Conservation (phyloP, 2,888 invertebrate species). For the Synanthedon andrenaeformis region DNA sequence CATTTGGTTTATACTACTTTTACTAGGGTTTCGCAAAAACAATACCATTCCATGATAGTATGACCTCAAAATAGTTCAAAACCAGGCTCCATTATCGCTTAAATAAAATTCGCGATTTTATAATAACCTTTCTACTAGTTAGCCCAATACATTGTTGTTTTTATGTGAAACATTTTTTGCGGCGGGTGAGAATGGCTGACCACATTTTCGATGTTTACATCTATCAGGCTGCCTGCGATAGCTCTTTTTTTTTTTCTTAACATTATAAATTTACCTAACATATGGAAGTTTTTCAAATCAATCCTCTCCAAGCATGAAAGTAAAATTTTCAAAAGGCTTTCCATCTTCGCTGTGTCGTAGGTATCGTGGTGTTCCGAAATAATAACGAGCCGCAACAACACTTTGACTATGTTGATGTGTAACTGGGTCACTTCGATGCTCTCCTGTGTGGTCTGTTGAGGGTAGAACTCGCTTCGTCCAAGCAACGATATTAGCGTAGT, state of each 20-base stretch:
- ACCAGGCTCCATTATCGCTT: too few species aligned
- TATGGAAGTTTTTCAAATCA: slow-evolving; percentile 59
- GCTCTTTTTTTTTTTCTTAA: too few species aligned
- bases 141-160: not conserved
- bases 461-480: slow-evolving; percentile 41
- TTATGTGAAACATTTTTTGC: not conserved
- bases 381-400: slow-evolving; percentile 36
- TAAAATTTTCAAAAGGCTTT: slow-evolving; percentile 51
- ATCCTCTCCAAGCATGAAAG: slow-evolving; percentile 46
- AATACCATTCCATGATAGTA: too few species aligned
- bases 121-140: too few species aligned
- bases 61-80: too few species aligned
- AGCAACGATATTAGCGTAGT: slow-evolving; percentile 41
- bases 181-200: too few species aligned
- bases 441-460: slow-evolving; percentile 45
- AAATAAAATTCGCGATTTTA: too few species aligned
- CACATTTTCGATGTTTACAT: too few species aligned
- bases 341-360: slow-evolving; percentile 33
- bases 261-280: slow-evolving; percentile 37
- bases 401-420: slow-evolving; percentile 49
- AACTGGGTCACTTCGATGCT: slow-evolving; percentile 48
- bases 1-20: too few species aligned
- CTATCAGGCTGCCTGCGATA: too few species aligned
- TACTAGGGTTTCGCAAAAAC: too few species aligned
- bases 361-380: slow-evolving; percentile 28